Conservation (phyloP, 1,140 invertebrate genomes). For the Marisa cornuarietis region DNA sequence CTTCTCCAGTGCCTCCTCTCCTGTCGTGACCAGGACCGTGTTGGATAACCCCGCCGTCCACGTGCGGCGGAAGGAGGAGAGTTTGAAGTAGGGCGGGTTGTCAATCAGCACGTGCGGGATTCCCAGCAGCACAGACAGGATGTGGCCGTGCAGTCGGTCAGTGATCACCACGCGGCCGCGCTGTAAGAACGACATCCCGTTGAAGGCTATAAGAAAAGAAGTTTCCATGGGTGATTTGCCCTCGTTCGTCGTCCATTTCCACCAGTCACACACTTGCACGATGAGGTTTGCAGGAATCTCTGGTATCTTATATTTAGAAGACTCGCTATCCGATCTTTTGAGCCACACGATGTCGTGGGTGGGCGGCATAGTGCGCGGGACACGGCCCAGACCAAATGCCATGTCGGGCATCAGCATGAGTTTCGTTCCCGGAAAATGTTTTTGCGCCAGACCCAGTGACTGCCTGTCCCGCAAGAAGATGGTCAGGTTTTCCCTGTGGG, state of each 20-base stretch:
- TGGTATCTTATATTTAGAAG: neutral
- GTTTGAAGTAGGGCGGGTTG: conserved; percentile 28
- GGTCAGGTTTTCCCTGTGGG: conserved; percentile 24
- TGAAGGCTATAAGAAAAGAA: neutral
- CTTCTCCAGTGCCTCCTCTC: conserved; percentile 1
- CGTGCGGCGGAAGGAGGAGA: conserved; percentile 30
- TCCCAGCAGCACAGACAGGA: conserved; percentile 30
- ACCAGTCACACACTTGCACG: conserved; percentile 16
- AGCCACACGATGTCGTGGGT: conserved; percentile 28
- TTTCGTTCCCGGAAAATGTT: conserved; percentile 16
- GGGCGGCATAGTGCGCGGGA: conserved; percentile 13
- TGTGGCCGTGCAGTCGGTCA: conserved; percentile 41
- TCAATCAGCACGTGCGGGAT: conserved; percentile 40
- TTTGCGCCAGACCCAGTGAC: conserved; percentile 24
- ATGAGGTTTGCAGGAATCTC: conserved; percentile 5
- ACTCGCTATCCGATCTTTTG: conserved; percentile 17
- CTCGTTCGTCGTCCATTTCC: neutral
- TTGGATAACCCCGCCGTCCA: conserved; percentile 29
- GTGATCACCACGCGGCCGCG: conserved; percentile 32
- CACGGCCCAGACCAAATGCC: conserved; percentile 24
- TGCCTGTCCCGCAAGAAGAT: conserved; percentile 35
- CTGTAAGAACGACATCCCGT: conserved; percentile 25
- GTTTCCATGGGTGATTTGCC: neutral
- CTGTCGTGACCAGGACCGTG: conserved; percentile 2
- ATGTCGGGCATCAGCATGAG: conserved; percentile 29